phyloP scores from a whole-genome alignment of 1,140 invertebrate species.

The Drosophila pseudoobscura region DNA sequence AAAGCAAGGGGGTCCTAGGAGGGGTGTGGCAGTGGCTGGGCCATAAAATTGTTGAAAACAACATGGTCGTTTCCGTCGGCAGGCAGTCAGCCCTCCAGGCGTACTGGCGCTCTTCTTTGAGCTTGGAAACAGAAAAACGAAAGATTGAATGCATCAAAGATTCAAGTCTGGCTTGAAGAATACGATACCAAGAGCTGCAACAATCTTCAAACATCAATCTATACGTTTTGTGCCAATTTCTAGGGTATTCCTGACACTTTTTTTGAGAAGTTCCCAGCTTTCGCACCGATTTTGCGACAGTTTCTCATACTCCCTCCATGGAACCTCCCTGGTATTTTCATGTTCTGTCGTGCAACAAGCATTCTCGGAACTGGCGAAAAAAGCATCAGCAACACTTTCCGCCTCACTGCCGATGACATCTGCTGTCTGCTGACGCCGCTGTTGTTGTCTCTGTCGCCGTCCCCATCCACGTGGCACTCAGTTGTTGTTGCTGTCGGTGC shows the following conservation, averaged over 20 bases:
- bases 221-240: no score
- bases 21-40: not conserved
- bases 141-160: constrained; percentile 14
- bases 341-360: constrained; percentile 50
- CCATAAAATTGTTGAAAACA: constrained; percentile 68
- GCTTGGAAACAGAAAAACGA: not conserved
- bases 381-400: constrained; percentile 56
- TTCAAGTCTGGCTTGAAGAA: not conserved
- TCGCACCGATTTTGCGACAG: not conserved
- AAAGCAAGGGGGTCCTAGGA: not conserved
- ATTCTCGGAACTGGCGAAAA: constrained; percentile 19
- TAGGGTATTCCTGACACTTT: not conserved
- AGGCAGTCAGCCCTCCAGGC: not conserved
- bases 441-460: constrained; percentile 13
- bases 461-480: not conserved
- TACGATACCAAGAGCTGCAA: no score
- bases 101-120: constrained; percentile 18
- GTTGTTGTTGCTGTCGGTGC: constrained; percentile 15
- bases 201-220: no score
- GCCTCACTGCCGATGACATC: constrained; percentile 58
- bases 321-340: constrained; percentile 25
- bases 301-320: constrained; percentile 1
- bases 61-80: constrained; percentile 52
- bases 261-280: not conserved
- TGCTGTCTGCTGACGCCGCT: constrained; percentile 52